These are phyloP conservation scores for Diplosoma virens DNA, from an alignment of 23 tunicate species.

Conservation along the genomic window DNA sequence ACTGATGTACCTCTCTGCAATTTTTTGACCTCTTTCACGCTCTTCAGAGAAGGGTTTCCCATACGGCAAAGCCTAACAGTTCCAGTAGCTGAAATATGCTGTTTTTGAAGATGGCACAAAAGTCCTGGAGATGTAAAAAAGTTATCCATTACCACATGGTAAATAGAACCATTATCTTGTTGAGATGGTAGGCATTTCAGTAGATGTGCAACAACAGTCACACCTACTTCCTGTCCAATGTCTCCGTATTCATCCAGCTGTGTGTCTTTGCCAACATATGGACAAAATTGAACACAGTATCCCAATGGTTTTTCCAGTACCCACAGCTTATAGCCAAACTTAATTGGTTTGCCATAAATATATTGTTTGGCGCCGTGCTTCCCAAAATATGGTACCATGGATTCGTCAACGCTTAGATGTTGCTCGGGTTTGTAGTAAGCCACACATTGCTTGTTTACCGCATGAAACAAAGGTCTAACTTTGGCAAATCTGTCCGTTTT, in stretches of 20 bases:
- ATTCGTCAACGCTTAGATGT: conserved; percentile 24
- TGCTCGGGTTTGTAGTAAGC: background rate
- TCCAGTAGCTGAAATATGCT: background rate
- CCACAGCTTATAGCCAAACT: conserved; percentile 19
- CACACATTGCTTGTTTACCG: conserved; percentile 1
- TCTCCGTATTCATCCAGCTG: background rate
- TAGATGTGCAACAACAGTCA: background rate
- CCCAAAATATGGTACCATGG: conserved; percentile 29
- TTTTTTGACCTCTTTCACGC: background rate
- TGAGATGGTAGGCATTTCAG: background rate
- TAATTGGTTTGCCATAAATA: conserved; percentile 14
- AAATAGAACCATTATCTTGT: background rate
- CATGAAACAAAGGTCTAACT: conserved; percentile 16
- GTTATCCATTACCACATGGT: conserved; percentile 18
- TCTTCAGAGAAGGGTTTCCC: conserved; percentile 7
- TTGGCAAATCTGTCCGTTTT: conserved; percentile 13
- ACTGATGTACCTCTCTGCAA: conserved; percentile 2
- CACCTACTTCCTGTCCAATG: background rate
- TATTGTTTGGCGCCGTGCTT: conserved; percentile 16
- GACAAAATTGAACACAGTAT: background rate
- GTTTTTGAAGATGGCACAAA: background rate
- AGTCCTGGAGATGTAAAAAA: conserved; percentile 20
- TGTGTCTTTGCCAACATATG: conserved; percentile 16
- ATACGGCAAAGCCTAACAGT: conserved; percentile 3
- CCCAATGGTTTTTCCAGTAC: background rate